Conservation (phyloP, 2,113 vertebrate species). For the Daphoenositta chrysoptera region DNA sequence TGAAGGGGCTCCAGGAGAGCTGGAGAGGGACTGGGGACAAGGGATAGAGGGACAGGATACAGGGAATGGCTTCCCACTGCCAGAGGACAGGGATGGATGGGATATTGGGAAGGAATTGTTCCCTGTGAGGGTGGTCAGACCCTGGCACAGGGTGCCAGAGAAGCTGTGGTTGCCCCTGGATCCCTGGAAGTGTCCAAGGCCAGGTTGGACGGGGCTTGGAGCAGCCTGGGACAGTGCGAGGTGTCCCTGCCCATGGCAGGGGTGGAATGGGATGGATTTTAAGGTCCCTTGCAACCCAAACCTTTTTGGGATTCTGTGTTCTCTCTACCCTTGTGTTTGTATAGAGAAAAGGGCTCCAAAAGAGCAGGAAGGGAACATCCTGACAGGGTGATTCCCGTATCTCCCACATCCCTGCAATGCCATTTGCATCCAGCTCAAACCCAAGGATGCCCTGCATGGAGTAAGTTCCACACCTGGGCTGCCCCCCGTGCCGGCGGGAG, state of each 20-base stretch:
- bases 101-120: neutral
- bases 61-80: neutral
- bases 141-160: neutral
- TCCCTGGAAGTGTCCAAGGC: rapidly evolving
- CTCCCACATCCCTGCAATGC: neutral
- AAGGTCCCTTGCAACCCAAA: neutral
- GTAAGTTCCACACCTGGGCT: neutral
- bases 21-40: neutral
- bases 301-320: too few species aligned
- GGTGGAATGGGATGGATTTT: rapidly evolving
- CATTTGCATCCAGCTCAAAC: too few species aligned
- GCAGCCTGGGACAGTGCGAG: rapidly evolving
- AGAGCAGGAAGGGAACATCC: neutral
- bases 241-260: too few species aligned
- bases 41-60: neutral
- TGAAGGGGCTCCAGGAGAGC: neutral
- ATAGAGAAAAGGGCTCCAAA: neutral
- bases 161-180: neutral
- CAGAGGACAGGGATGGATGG: neutral
- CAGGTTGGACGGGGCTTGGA: neutral
- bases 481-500: rapidly evolving
- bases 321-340: neutral
- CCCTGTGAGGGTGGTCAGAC: neutral
- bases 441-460: rapidly evolving
- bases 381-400: rapidly evolving